Base-by-base conservation (phyloP, 2,797 vertebrate species). In the Megaceryle alcyon region DNA sequence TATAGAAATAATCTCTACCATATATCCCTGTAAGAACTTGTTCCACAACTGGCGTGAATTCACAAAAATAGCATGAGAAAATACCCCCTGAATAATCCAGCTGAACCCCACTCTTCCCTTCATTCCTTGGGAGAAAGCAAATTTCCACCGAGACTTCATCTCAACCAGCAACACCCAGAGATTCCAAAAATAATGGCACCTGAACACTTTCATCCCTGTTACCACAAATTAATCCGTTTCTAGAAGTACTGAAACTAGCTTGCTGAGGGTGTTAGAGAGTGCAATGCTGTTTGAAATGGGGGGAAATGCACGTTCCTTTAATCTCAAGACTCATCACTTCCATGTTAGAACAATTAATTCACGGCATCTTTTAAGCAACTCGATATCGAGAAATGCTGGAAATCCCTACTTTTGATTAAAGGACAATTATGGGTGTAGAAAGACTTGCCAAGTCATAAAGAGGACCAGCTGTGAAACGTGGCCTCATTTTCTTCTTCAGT, bases 401-500 rank as follows among this genome's bases (percentile, higher is more conserved):
- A 94, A 93, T 80, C 54, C 43, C 2, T 44, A 49, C 66, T 87
- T 87, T 90, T 37, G 19, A 56, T 89, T 88, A 95, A 63, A 91
- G 57, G 72, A 66, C 72, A 85, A 82, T 82, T 51, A 75, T 1
- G 60, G 43, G 78, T 56, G 46, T 44, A 75, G 35, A 85, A 82
- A 82, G 48, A 88, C 77, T 70, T 88, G 83, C 78, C 90, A 93
- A 66, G 12, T 78, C 90, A 87, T 81, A 89, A 88, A 88, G 57
- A 94, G 68, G 71, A 95, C 81, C 86, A 89, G 86, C 81, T 96
- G 88, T 72, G 90, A 94, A 92, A 85, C 57, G 75, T 3, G 15
- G 78, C 31, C 59, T 88, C 92, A 86, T 94, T 86, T 92, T 82
- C 80, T 88, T 68, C 75, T 89, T 73, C 73, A 84, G 59, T 88